Percentiles rank a stretch among this genome's conserved stretches.
These are phyloP conservation scores for Calyptomena viridis DNA, from an alignment of 2,113 vertebrate species.

Conservation along the genomic window DNA sequence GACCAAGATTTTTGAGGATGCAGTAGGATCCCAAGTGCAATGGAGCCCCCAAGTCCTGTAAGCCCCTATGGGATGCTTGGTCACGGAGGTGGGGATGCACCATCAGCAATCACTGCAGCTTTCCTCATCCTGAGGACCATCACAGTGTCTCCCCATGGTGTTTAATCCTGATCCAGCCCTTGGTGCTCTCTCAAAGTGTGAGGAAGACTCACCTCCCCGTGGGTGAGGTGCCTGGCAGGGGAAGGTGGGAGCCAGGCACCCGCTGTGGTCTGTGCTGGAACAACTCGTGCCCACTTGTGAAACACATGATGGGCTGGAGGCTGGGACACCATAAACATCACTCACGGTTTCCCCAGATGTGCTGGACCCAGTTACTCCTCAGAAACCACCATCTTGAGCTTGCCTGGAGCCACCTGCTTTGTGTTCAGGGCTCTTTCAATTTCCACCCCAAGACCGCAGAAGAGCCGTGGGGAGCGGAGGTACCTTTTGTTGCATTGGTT, in stretches of 20 bases:
- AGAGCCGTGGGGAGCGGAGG: background rate
- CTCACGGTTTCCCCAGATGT: conserved; percentile 25
- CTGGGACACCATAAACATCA: background rate
- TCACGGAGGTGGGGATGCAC: rapidly evolving
- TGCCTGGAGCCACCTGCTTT: background rate
- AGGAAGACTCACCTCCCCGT: rapidly evolving
- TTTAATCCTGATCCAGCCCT: background rate
- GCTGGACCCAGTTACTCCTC: conserved; percentile 10
- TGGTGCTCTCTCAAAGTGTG: rapidly evolving
- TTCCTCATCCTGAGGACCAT: background rate
- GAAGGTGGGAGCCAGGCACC: background rate
- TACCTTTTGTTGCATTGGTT: background rate
- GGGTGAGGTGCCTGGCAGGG: background rate
- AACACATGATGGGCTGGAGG: background rate
- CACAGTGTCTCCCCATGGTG: rapidly evolving
- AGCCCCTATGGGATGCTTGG: rapidly evolving
- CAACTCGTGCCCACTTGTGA: background rate
- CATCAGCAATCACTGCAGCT: rapidly evolving
- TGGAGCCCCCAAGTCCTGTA: background rate
- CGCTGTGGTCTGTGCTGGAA: background rate
- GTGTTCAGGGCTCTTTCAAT: background rate
- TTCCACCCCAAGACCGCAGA: conserved; percentile 1
- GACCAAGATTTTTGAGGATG: background rate
- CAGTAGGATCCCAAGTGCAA: too few relatives aligned
- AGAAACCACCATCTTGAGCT: conserved; percentile 30